phyloP scores from a whole-genome alignment of 2,888 invertebrate species.

The Zygogramma bicolorata region DNA sequence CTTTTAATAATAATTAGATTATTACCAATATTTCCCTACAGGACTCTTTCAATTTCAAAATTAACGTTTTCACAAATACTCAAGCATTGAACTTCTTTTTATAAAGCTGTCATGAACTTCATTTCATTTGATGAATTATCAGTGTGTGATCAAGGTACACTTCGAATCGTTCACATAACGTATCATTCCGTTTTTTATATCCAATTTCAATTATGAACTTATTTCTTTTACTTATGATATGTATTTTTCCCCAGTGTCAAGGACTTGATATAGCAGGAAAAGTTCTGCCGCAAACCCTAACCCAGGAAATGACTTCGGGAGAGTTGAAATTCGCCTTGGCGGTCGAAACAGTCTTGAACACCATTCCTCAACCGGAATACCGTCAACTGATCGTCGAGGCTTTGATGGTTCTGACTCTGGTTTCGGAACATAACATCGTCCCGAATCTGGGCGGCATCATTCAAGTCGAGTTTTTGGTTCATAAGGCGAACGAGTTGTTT shows the following conservation, averaged over 20 bases:
- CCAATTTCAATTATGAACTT: no score
- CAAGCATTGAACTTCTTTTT: no score
- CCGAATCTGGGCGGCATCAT: conserved; percentile 82
- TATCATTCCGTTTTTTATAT: no score
- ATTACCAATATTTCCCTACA: no score
- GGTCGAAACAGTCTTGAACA: conserved; percentile 96
- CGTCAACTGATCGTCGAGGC: conserved; percentile 97
- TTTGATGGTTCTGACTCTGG: conserved; percentile 93
- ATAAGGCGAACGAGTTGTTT: conserved; percentile 94
- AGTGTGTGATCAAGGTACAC: no score
- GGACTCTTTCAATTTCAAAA: no score
- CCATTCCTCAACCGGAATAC: conserved; percentile 98
- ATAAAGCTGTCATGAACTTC: no score
- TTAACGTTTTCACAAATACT: no score
- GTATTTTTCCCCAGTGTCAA: conserved; percentile 78
- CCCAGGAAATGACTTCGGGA: conserved; percentile 99
- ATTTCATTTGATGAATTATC: no score
- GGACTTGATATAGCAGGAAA: conserved; percentile 94
- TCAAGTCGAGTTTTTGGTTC: conserved; percentile 92
- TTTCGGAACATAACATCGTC: conserved; percentile 88
- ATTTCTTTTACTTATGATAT: neutral
- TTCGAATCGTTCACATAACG: no score
- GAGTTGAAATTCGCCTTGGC: conserved; percentile 98
- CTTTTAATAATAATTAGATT: no score
- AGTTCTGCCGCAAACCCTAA: conserved; percentile 89